Conservation (phyloP, 2,888 invertebrate species). For the Orthosia gothica region DNA sequence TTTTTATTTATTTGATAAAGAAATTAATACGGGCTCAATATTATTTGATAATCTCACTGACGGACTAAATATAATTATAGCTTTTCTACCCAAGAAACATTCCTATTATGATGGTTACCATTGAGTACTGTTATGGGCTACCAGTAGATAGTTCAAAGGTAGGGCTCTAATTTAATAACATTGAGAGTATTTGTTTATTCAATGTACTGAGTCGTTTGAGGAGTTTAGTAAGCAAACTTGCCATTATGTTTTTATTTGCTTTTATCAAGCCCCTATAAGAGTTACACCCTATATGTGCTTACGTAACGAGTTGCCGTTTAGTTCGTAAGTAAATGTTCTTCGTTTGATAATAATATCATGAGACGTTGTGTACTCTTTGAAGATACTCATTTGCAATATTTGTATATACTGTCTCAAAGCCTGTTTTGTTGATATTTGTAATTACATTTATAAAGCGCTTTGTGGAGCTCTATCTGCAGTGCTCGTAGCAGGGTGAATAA, state of each 20-base stretch:
- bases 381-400: constrained; percentile 21
- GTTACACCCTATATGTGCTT: neutral
- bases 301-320: constrained; percentile 16
- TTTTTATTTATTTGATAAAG: too few relatives aligned
- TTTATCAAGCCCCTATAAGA: constrained; percentile 19
- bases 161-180: too few relatives aligned
- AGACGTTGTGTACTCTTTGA: constrained; percentile 35
- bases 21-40: too few relatives aligned
- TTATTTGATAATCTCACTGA: too few relatives aligned
- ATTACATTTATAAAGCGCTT: neutral
- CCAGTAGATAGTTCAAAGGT: too few relatives aligned
- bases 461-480: neutral
- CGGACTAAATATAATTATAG: too few relatives aligned
- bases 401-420: neutral
- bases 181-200: too few relatives aligned
- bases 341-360: constrained; percentile 22
- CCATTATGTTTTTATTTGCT: neutral
- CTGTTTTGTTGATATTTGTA: constrained; percentile 12
- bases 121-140: neutral
- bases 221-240: too few relatives aligned
- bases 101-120: too few relatives aligned
- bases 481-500: neutral
- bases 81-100: too few relatives aligned
- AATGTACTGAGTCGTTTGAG: neutral
- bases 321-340: constrained; percentile 28